Conservation (phyloP, 53 echinoderm and acorn worm genomes). For the Astropecten irregularis region DNA sequence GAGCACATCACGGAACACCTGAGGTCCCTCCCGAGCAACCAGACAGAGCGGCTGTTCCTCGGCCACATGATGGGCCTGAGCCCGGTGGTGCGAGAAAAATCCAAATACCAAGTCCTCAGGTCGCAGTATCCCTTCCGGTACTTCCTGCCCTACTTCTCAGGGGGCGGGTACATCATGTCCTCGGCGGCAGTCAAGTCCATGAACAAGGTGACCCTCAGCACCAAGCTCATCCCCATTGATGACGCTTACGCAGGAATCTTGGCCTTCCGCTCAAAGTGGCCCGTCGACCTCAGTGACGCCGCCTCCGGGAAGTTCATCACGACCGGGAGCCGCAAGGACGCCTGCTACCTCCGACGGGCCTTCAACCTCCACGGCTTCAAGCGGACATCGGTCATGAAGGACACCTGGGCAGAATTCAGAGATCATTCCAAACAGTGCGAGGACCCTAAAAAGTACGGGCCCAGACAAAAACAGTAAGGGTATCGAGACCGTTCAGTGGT, state of each 20-base stretch:
- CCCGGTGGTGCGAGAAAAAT: slow-evolving; percentile 70
- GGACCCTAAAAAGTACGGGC: not conserved
- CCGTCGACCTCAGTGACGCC: slow-evolving; percentile 49
- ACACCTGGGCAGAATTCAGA: slow-evolving; percentile 74
- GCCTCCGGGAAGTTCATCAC: slow-evolving; percentile 72
- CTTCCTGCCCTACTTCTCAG: slow-evolving; percentile 91
- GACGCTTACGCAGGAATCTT: slow-evolving; percentile 91
- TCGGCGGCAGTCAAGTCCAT: slow-evolving; percentile 49
- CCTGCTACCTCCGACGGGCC: slow-evolving; percentile 75
- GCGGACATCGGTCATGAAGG: slow-evolving; percentile 57
- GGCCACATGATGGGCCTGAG: slow-evolving; percentile 84
- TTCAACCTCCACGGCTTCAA: slow-evolving; percentile 94
- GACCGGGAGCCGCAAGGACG: slow-evolving; percentile 77
- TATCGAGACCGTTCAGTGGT: too few relatives aligned
- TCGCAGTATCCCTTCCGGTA: slow-evolving; percentile 84
- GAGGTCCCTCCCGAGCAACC: slow-evolving; percentile 30
- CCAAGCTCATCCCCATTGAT: slow-evolving; percentile 89
- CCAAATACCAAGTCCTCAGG: slow-evolving; percentile 81
- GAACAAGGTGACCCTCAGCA: slow-evolving; percentile 61
- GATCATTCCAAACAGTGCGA: slow-evolving; percentile 60
- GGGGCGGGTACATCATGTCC: slow-evolving; percentile 94
- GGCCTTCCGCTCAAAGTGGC: slow-evolving; percentile 62
- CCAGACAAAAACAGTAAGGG: not conserved
- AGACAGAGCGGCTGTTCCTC: slow-evolving; percentile 64
- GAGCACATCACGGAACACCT: slow-evolving; percentile 63